Evolutionary conservation across 2,797 vertebrate species (phyloP), one percentile per base, ranked within the genome.

Genomic region (Anolis apletophallus): DNA sequence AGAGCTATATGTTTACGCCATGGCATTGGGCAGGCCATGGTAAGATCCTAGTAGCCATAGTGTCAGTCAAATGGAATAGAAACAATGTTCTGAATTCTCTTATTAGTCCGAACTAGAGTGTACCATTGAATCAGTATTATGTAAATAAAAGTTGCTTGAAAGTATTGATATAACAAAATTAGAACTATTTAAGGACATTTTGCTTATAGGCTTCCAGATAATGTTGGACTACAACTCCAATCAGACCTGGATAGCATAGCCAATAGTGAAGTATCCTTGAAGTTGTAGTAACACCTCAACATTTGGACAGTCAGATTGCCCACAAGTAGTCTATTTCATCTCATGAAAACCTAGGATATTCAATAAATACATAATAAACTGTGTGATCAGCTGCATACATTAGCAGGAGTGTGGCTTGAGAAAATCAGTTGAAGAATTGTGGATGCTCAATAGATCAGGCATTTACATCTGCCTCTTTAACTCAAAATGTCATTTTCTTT

Each of bases 401-500:
- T 1, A n/a, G 88, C 50, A 75, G 17, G 4, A 6, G 69, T 83
- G 87, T 13, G n/a, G 85, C 85, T 91, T 90, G 16, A 32, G 75
- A 90, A 91, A 88, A 69, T 68, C 76, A 88, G 67, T 68, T 80
- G 73, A 92, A 92, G 32, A 32, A 26, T 84, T 88, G 36, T 59
- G 90, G 83, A 86, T 50, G 71, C 84, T 69, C 81, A 88, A 84
- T 69, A 86, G 81, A 91, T 83, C 87, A 87, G 52, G 67, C 75
- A 84, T 81, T 92, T 84, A 84, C 88, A 91, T 94, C 85, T 91
- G 86, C 88, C 84, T 91, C 84, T 82, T 84, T 89, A 91, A 77
- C 82, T 93, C 91, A 91, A 72, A 64, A 83, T 68, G 81, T 91
- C 88, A 88, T 55, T 13, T 26, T 93, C 85, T 89, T 88, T 88